Percentiles rank a stretch among this genome's conserved stretches.
phyloP scores from a whole-genome alignment of 1,140 invertebrate genomes.

The Hylaeus volcanicus region DNA sequence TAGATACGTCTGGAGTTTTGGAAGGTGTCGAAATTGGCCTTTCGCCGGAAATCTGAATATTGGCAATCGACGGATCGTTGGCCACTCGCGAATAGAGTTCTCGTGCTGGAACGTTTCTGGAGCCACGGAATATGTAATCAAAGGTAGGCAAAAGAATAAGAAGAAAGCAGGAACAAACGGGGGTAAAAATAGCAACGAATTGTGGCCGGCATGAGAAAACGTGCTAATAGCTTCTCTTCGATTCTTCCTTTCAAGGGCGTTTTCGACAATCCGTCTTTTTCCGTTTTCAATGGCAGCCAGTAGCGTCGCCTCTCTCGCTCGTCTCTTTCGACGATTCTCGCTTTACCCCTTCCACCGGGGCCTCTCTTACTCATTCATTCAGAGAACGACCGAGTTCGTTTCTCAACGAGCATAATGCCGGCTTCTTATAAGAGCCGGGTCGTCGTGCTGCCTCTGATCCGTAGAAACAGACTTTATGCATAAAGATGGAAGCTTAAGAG shows the following conservation, averaged over 20 bases:
- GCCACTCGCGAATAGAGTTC: neutral
- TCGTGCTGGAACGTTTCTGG: neutral
- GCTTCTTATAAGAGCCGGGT: conserved; percentile 34
- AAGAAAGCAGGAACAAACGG: conserved; percentile 5
- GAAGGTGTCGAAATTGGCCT: too few species aligned
- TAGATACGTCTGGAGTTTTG: too few species aligned
- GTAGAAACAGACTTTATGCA: conserved; percentile 13
- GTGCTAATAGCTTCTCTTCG: conserved; percentile 46
- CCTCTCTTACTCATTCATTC: conserved; percentile 53
- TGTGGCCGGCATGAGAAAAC: conserved; percentile 18
- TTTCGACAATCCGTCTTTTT: conserved; percentile 9
- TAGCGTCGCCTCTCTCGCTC: neutral
- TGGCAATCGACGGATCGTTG: neutral
- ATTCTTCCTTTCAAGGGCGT: conserved; percentile 50
- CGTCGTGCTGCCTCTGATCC: conserved; percentile 10
- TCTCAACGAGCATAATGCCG: conserved; percentile 40
- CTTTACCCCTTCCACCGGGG: neutral
- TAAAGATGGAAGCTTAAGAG: conserved; percentile 28
- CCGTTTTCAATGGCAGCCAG: neutral
- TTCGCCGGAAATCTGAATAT: too few species aligned
- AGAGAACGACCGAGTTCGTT: conserved; percentile 34
- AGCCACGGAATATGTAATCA: neutral
- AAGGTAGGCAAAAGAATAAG: neutral
- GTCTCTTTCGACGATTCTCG: conserved; percentile 29
- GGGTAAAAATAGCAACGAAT: conserved; percentile 33